These are phyloP conservation scores for Gymnosoma rotundatum DNA, from an alignment of 2,888 invertebrate species.

Conservation along the genomic window DNA sequence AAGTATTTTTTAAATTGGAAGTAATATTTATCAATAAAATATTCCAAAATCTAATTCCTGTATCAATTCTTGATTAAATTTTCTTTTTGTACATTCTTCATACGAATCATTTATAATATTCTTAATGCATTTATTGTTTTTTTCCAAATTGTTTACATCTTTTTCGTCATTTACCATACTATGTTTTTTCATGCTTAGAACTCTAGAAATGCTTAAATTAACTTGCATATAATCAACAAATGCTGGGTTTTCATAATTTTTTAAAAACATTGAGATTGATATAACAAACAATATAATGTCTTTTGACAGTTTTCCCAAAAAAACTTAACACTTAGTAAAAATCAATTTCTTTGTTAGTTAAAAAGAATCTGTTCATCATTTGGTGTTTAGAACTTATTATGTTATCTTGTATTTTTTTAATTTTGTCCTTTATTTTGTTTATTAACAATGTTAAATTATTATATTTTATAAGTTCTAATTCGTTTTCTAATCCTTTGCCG, in stretches of 20 bases:
- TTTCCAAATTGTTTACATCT: too few relatives aligned
- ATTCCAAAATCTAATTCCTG: too few relatives aligned
- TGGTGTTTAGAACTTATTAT: constrained; percentile 2
- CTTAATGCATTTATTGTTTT: too few relatives aligned
- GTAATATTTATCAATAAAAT: too few relatives aligned
- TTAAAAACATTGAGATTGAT: constrained; percentile 1
- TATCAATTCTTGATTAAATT: too few relatives aligned
- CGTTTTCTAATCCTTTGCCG: background rate
- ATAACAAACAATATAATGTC: background rate
- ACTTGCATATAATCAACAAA: constrained; percentile 6
- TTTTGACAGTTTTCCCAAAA: background rate
- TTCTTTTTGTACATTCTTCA: too few relatives aligned
- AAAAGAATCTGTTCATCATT: background rate
- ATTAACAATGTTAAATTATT: background rate
- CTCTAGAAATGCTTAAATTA: background rate
- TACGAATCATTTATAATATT: too few relatives aligned
- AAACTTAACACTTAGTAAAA: too few relatives aligned
- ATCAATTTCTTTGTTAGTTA: too few relatives aligned
- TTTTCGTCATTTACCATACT: too few relatives aligned
- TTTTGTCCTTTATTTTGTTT: constrained; percentile 6
- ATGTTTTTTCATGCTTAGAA: too few relatives aligned
- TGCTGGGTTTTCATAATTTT: background rate
- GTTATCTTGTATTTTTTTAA: background rate
- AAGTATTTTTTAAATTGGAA: too few relatives aligned
- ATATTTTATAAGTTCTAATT: constrained; percentile 7